These are phyloP conservation scores for Gastrophryne carolinensis DNA, from an alignment of 2,797 vertebrate genomes.

Conservation along the genomic window DNA sequence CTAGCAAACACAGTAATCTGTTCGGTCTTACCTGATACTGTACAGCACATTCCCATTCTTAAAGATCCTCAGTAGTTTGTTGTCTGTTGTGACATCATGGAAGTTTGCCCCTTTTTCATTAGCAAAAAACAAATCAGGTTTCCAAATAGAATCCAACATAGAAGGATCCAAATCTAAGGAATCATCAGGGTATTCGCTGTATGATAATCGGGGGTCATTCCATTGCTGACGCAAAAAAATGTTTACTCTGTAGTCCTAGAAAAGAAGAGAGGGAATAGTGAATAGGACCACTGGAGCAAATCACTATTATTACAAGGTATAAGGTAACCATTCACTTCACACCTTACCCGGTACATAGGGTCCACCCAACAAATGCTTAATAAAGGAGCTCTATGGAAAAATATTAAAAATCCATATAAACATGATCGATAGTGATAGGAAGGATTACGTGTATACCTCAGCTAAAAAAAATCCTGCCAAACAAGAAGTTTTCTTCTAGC, in stretches of 20 bases:
- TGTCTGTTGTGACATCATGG: slow-evolving; percentile 96
- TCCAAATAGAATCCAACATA: slow-evolving; percentile 99
- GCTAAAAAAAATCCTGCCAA: too few species aligned
- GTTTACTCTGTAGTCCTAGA: slow-evolving; percentile 97
- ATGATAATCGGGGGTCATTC: slow-evolving; percentile 94
- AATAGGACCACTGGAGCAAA: not conserved
- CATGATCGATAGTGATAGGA: too few species aligned
- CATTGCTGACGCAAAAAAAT: slow-evolving; percentile 98
- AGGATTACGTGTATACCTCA: too few species aligned
- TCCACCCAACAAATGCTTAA: not conserved
- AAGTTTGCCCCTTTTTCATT: slow-evolving; percentile 98
- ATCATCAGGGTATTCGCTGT: slow-evolving; percentile 94
- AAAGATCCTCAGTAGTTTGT: slow-evolving; percentile 95
- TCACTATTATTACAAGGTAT: too few species aligned
- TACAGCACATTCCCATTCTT: slow-evolving; percentile 95
- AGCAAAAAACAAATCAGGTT: slow-evolving; percentile 97
- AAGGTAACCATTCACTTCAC: too few species aligned
- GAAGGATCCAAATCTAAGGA: slow-evolving; percentile 96
- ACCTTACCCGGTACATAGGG: too few species aligned
- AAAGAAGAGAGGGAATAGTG: slow-evolving; percentile 63
- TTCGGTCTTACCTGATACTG: slow-evolving; percentile 95
- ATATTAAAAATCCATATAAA: too few species aligned
- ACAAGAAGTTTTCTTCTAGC: too few species aligned
- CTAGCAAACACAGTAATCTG: not conserved
- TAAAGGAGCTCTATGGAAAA: not conserved